These are phyloP conservation scores for Smittia sp. DNA, from an alignment of 2,888 invertebrate genomes.

Conservation along the genomic window DNA sequence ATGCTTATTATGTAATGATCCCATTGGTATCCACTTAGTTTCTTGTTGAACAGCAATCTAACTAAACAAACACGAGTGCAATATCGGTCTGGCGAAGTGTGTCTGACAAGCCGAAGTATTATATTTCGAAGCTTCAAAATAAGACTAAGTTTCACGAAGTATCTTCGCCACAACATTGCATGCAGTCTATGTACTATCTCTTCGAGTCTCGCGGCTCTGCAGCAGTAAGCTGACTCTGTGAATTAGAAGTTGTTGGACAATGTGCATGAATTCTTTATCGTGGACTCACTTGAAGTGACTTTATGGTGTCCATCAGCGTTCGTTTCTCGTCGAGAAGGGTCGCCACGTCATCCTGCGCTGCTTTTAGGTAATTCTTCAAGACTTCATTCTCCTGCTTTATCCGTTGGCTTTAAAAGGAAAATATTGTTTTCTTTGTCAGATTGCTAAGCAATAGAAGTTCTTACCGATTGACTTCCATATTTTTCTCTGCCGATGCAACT, in stretches of 20 bases:
- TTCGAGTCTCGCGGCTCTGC: slow-evolving; percentile 55
- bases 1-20: background rate
- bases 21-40: background rate
- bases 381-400: slow-evolving; percentile 60
- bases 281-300: slow-evolving; percentile 62
- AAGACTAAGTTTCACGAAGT: slow-evolving; percentile 44
- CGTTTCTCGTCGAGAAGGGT: slow-evolving; percentile 71
- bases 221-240: slow-evolving; percentile 52
- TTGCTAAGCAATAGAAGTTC: background rate
- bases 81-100: too few relatives aligned
- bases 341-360: slow-evolving; percentile 73
- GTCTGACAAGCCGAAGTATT: too few relatives aligned
- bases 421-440: background rate
- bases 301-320: slow-evolving; percentile 67
- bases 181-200: slow-evolving; percentile 71
- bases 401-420: slow-evolving; percentile 47
- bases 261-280: background rate
- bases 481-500: slow-evolving; percentile 59
- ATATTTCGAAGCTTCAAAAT: background rate
- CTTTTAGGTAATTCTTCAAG: slow-evolving; percentile 60
- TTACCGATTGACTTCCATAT: slow-evolving; percentile 60
- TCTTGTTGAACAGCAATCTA: background rate
- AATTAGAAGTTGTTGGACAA: too few relatives aligned
- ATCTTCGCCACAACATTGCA: slow-evolving; percentile 63
- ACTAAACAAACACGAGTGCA: too few relatives aligned